Evolutionary conservation across 1,140 invertebrate species (phyloP).

Genomic region (Lysiphlebus fabarum): DNA sequence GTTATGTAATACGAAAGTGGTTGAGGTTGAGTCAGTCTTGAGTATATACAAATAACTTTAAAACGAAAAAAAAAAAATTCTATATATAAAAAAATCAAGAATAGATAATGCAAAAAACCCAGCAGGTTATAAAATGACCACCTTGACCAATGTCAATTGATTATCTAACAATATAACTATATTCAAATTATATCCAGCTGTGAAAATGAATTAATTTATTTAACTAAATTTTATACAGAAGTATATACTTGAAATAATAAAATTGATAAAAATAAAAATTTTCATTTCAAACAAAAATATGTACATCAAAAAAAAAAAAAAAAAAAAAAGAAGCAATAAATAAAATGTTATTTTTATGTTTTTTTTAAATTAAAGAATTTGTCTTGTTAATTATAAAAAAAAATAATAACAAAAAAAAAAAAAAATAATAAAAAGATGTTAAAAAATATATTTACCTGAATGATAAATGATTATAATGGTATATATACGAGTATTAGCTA

Average conservation of each 20-base stretch:
- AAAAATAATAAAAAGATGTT: background rate
- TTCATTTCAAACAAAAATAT: too few relatives aligned
- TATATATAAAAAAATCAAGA: background rate
- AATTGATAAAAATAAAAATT: too few relatives aligned
- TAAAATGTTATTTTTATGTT: too few relatives aligned
- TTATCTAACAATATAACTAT: slow-evolving; percentile 34
- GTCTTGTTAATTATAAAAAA: too few relatives aligned
- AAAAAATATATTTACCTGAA: background rate
- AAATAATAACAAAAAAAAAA: too few relatives aligned
- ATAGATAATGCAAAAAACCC: background rate
- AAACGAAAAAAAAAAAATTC: too few relatives aligned
- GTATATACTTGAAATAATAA: too few relatives aligned
- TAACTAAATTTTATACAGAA: too few relatives aligned
- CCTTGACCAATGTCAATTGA: slow-evolving; percentile 16
- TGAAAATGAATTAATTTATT: slow-evolving; percentile 38
- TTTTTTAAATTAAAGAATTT: too few relatives aligned
- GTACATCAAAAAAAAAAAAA: too few relatives aligned
- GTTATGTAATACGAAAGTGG: background rate
- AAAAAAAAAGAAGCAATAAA: background rate
- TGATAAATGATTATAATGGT: slow-evolving; percentile 7
- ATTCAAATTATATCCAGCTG: slow-evolving; percentile 33
- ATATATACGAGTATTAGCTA: slow-evolving; percentile 15
- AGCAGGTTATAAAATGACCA: slow-evolving; percentile 17
- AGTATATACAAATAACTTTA: too few relatives aligned
- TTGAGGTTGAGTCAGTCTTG: too few relatives aligned